A percentile compares a stretch with the other conserved stretches of the same genome.
These are phyloP conservation scores for Erebia aethiops DNA, from an alignment of 2,888 invertebrate species.

Conservation along the genomic window DNA sequence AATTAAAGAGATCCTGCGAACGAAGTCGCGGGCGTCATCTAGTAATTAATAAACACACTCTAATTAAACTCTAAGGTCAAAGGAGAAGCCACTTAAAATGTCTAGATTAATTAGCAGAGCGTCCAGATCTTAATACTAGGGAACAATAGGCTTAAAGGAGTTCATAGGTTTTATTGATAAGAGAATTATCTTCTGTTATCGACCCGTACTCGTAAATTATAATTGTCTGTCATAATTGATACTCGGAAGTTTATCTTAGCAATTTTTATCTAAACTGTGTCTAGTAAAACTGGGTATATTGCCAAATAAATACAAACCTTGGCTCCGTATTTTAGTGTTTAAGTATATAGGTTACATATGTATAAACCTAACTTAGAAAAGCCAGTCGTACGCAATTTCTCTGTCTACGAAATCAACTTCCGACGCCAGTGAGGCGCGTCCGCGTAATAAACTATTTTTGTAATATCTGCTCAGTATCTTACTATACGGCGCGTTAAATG, in stretches of 20 bases:
- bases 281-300: conserved; percentile 12
- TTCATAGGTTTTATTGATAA: conserved; percentile 3
- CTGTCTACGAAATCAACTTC: conserved; percentile 49
- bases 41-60: not conserved
- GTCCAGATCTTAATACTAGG: not conserved
- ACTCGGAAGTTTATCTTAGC: conserved; percentile 9
- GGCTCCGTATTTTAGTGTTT: conserved; percentile 27
- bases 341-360: conserved; percentile 28
- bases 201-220: not conserved
- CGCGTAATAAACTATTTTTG: conserved; percentile 61
- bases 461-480: conserved; percentile 58
- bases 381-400: conserved; percentile 46
- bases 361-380: conserved; percentile 33
- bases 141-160: not conserved
- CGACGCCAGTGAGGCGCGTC: conserved; percentile 62
- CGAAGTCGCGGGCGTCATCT: no score
- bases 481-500: conserved; percentile 56
- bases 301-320: conserved; percentile 16
- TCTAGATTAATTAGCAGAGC: conserved; percentile 1
- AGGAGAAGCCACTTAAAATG: conserved; percentile 4
- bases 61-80: conserved; percentile 8
- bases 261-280: conserved; percentile 9
- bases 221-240: conserved; percentile 8
- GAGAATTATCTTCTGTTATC: not conserved
- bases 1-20: no score